Percentiles rank a stretch among this genome's conserved stretches.
These are phyloP conservation scores for Isurus oxyrinchus DNA, from an alignment of 2,113 vertebrate genomes.

Conservation along the genomic window DNA sequence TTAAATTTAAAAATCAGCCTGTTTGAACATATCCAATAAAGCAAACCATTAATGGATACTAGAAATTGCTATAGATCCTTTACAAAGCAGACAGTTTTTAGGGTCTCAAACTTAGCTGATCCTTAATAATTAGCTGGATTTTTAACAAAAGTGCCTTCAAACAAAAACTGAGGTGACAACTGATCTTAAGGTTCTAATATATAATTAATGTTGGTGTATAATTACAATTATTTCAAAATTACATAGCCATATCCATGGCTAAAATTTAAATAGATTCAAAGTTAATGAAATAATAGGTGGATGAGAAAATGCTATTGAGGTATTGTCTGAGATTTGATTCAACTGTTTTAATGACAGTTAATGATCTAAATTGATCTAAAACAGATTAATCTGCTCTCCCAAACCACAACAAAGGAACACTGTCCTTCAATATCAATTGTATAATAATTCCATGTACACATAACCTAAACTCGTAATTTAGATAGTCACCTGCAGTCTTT, in stretches of 20 bases:
- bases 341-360: not conserved
- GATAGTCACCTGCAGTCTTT: not conserved
- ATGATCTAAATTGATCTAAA: no score
- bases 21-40: slow-evolving; percentile 1
- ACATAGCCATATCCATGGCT: not conserved
- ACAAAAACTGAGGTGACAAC: not conserved
- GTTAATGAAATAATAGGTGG: not conserved
- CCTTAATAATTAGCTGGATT: not conserved
- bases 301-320: not conserved
- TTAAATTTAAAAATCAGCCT: not conserved
- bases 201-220: not conserved
- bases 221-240: not conserved
- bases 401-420: not conserved
- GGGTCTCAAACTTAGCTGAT: not conserved
- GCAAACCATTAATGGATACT: not conserved
- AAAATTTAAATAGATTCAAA: not conserved
- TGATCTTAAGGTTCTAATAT: not conserved
- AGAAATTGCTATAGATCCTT: not conserved
- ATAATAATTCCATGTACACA: not conserved
- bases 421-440: not conserved
- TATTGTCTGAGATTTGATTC: not conserved
- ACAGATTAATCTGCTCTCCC: not conserved
- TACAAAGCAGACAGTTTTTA: not conserved
- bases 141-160: not conserved
- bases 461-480: not conserved